Conservation (phyloP, 2,797 vertebrate species). For the Scleropages formosus region DNA sequence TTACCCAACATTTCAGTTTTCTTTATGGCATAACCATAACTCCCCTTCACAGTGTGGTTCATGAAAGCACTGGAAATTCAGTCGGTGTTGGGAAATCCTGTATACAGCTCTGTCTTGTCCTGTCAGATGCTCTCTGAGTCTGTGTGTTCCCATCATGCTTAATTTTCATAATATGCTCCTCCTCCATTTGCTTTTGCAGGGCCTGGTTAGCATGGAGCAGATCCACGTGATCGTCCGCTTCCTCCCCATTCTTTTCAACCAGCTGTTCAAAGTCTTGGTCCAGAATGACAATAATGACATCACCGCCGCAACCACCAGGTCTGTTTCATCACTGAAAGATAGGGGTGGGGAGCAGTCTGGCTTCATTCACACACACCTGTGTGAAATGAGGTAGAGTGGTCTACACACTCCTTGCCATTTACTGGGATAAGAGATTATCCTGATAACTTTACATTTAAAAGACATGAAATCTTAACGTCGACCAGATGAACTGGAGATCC, state of each 20-base stretch:
- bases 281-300: constrained; percentile 88
- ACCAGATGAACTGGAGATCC: too few species aligned
- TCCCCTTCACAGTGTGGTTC: neutral
- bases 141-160: neutral
- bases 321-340: too few species aligned
- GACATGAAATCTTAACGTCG: too few species aligned
- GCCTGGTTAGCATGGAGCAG: constrained; percentile 91
- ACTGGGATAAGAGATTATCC: too few species aligned
- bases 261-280: constrained; percentile 90
- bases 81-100: neutral
- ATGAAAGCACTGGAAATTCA: neutral
- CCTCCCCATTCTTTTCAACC: constrained; percentile 92
- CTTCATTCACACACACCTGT: too few species aligned
- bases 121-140: neutral
- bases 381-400: too few species aligned
- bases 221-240: constrained; percentile 90
- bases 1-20: neutral
- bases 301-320: constrained; percentile 85
- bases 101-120: neutral
- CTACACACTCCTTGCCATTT: too few species aligned
- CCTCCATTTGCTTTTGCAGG: constrained; percentile 63
- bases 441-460: too few species aligned
- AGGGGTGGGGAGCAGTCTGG: too few species aligned
- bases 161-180: neutral
- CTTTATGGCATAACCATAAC: neutral